phyloP scores from a whole-genome alignment of 2,113 vertebrate genomes.

The Anser brachyrhynchus region DNA sequence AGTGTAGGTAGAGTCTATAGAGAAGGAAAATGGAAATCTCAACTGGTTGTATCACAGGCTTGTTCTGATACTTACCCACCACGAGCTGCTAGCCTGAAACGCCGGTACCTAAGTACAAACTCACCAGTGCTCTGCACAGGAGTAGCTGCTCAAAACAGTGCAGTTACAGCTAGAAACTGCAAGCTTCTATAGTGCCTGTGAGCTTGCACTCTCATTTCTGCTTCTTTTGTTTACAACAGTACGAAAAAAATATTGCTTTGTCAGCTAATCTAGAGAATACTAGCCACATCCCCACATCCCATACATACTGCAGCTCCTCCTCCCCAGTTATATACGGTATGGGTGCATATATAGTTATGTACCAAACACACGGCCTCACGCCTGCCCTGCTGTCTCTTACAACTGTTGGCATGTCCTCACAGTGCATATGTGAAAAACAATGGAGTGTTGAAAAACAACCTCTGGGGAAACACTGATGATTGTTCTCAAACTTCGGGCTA shows the following conservation, averaged over 20 bases:
- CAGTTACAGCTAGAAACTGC: background rate
- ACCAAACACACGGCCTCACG: background rate
- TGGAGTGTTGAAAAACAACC: constrained; percentile 26
- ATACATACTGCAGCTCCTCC: background rate
- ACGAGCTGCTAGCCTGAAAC: background rate
- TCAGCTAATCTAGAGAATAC: background rate
- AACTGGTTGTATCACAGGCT: background rate
- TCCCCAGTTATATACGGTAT: background rate
- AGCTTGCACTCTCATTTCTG: background rate
- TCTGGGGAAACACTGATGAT: background rate
- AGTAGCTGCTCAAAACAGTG: background rate
- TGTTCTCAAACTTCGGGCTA: background rate
- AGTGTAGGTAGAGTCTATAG: background rate
- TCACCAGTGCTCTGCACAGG: background rate
- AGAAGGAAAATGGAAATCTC: background rate
- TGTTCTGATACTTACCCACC: background rate
- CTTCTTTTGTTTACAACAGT: background rate
- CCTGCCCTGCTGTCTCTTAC: background rate
- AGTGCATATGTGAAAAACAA: constrained; percentile 7
- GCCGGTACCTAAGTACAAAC: background rate
- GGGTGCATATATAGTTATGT: background rate
- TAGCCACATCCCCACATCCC: background rate
- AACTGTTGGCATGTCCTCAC: constrained; percentile 23
- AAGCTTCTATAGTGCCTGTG: background rate
- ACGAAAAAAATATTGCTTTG: background rate